Percentiles rank a stretch among this genome's conserved stretches.
phyloP scores from a whole-genome alignment of 2,888 invertebrate species.

The Dasypogon diadema region DNA sequence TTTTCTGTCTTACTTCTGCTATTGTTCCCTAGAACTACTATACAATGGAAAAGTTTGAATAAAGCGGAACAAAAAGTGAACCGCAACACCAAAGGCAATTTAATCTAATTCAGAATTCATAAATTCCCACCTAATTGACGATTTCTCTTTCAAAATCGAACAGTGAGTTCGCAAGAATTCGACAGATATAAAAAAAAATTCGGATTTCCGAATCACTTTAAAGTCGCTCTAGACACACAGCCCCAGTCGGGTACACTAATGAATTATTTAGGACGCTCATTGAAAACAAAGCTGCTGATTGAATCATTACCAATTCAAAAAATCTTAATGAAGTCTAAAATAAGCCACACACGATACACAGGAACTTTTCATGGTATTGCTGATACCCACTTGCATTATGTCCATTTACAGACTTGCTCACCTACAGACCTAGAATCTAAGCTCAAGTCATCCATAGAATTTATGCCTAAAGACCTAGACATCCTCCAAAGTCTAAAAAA shows the following conservation, averaged over 20 bases:
- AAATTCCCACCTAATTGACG: conserved; percentile 56
- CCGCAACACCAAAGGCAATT: conserved; percentile 12
- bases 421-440: conserved; percentile 53
- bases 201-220: no score
- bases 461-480: conserved; percentile 47
- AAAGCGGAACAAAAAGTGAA: background rate
- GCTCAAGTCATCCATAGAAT: background rate
- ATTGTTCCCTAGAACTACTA: background rate
- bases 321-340: conserved; percentile 19
- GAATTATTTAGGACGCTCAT: conserved; percentile 33
- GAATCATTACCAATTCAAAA: conserved; percentile 33
- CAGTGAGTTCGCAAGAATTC: conserved; percentile 39
- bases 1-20: background rate
- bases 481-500: conserved; percentile 18
- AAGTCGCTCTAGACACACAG: no score
- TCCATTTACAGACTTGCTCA: conserved; percentile 50
- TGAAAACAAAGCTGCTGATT: conserved; percentile 10
- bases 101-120: conserved; percentile 31
- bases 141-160: conserved; percentile 46
- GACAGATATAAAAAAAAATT: no score
- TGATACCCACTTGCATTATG: no score
- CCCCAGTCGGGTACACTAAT: conserved; percentile 6
- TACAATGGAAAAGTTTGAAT: background rate
- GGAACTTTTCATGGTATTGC: background rate
- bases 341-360: conserved; percentile 14